Evolutionary conservation across 2,113 vertebrate species (phyloP).

Genomic region (Phoxinus phoxinus): DNA sequence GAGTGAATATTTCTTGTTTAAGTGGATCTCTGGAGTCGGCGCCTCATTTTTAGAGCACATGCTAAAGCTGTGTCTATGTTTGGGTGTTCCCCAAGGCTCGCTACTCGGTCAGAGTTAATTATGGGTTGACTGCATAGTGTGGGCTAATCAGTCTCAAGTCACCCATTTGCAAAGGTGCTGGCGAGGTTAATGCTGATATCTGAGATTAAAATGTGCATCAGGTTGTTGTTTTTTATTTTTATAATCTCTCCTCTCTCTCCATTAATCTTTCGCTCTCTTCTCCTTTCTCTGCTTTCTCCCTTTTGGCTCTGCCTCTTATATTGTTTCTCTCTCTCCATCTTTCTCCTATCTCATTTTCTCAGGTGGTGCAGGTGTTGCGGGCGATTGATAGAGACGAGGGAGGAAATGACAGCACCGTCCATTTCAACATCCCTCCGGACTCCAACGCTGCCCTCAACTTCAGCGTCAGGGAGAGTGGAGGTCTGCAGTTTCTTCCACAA

Average conservation of each 20-base stretch:
- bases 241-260: constrained; percentile 17
- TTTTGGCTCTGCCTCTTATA: background rate
- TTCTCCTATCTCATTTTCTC: constrained; percentile 67
- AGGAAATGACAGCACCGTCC: constrained; percentile 84
- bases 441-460: constrained; percentile 82
- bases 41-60: constrained; percentile 30
- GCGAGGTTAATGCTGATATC: constrained; percentile 62
- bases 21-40: constrained; percentile 38
- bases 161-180: constrained; percentile 66
- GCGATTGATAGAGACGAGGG: constrained; percentile 85
- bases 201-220: constrained; percentile 51
- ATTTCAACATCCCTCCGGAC: constrained; percentile 83
- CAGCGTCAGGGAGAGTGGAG: constrained; percentile 84
- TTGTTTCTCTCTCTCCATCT: constrained; percentile 40
- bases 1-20: constrained; percentile 58
- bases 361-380: constrained; percentile 87
- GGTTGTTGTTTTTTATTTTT: background rate
- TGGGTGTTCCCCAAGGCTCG: constrained; percentile 21
- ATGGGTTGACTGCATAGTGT: constrained; percentile 38
- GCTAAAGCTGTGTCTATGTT: constrained; percentile 11
- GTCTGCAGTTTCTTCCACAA: constrained; percentile 68
- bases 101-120: constrained; percentile 52
- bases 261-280: constrained; percentile 5
- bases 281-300: background rate
- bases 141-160: constrained; percentile 49